phyloP scores from a whole-genome alignment of 2,113 vertebrate genomes.

The Malurus alboscapulatus region DNA sequence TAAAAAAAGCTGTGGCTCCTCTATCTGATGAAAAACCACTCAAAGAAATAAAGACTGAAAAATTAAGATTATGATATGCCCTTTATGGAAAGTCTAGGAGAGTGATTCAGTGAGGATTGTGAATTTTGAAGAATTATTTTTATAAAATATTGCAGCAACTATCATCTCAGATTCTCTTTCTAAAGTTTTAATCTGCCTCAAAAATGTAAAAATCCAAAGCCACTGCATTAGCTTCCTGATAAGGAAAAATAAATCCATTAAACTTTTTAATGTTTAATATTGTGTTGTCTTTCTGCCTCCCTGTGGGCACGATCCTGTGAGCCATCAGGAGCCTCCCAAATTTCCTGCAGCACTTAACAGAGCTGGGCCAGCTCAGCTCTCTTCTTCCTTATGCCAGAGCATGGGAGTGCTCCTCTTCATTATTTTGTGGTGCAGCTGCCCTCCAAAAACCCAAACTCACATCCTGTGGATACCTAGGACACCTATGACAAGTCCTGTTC shows the following conservation, averaged over 20 bases:
- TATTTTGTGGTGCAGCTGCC: neutral
- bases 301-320: neutral
- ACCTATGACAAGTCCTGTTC: neutral
- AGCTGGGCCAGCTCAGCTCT: neutral
- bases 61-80: neutral
- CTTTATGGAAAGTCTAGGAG: neutral
- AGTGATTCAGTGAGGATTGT: neutral
- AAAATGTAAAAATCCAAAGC: slow-evolving; percentile 27
- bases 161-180: neutral
- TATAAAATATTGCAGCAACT: neutral
- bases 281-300: neutral
- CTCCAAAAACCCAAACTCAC: neutral
- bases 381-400: neutral
- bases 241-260: neutral
- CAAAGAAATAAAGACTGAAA: neutral
- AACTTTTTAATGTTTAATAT: neutral
- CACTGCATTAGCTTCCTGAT: neutral
- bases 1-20: neutral
- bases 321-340: neutral
- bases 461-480: neutral
- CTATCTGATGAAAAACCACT: neutral
- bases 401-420: neutral
- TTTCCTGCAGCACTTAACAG: neutral
- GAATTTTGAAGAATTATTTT: neutral
- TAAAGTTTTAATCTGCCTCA: neutral